A percentile compares a stretch with the other conserved stretches of the same genome.
Evolutionary conservation across 2,888 invertebrate species (phyloP).

Genomic region (Seira musarum): DNA sequence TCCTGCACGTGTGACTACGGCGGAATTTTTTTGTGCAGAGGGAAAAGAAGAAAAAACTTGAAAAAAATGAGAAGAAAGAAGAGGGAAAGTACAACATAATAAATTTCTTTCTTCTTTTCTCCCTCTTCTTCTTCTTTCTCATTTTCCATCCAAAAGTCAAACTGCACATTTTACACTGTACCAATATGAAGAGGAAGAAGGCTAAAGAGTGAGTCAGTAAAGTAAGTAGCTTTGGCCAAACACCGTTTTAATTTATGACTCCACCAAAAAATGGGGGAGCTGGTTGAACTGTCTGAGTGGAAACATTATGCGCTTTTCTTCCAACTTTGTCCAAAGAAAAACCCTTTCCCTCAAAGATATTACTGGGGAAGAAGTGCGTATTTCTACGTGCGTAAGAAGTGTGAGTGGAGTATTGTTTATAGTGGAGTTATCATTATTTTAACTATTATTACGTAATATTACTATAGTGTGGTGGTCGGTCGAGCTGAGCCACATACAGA

Average conservation of each 20-base stretch:
- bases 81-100: slow-evolving; percentile 20
- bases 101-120: slow-evolving; percentile 10
- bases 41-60: not conserved
- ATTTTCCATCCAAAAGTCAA: not conserved
- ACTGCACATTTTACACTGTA: not conserved
- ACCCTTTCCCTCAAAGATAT: not conserved
- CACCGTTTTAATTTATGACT: slow-evolving; percentile 17
- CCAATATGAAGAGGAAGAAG: not conserved
- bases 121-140: slow-evolving; percentile 8
- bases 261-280: not conserved
- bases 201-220: slow-evolving; percentile 4
- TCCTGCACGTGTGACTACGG: slow-evolving; percentile 16
- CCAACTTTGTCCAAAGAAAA: not conserved
- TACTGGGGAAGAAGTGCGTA: no score
- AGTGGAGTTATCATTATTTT: not conserved
- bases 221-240: slow-evolving; percentile 19
- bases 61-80: not conserved
- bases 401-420: not conserved
- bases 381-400: no score
- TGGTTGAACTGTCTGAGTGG: slow-evolving; percentile 4
- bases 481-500: not conserved
- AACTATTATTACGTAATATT: slow-evolving; percentile 3
- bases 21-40: not conserved
- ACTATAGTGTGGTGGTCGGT: not conserved
- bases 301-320: slow-evolving; percentile 7